Percentiles rank a stretch among this genome's conserved stretches.
phyloP scores from a whole-genome alignment of 2,797 vertebrate species.

The Tenualosa thibaudeaui region DNA sequence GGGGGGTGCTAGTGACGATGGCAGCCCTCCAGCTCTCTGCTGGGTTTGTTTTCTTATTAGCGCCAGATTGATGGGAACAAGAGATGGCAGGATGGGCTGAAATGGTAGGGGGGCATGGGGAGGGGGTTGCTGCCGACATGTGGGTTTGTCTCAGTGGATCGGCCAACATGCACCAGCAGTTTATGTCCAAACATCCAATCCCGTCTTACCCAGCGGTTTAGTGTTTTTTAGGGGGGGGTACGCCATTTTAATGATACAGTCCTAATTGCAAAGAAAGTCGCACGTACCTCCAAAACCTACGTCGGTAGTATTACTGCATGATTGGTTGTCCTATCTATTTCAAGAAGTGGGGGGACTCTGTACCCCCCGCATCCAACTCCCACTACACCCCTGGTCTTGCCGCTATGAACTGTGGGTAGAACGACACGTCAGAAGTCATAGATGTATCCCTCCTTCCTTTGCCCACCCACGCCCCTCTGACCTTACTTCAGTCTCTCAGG shows the following conservation, averaged over 20 bases:
- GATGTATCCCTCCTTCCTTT: not conserved
- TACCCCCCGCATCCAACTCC: no score
- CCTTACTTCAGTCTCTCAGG: not conserved
- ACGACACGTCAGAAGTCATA: not conserved
- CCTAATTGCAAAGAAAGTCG: no score
- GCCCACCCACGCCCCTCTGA: not conserved
- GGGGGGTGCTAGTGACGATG: not conserved
- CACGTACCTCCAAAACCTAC: no score
- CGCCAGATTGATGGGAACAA: not conserved
- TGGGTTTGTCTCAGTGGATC: not conserved
- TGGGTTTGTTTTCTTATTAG: conserved; percentile 12
- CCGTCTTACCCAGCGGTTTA: not conserved
- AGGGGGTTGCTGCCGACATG: no score
- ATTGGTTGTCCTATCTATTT: no score
- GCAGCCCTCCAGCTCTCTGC: not conserved
- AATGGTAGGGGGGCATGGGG: no score
- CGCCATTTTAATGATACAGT: no score
- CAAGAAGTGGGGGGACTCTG: no score
- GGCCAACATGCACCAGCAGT: not conserved
- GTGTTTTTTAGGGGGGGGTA: no score
- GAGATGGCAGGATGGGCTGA: not conserved
- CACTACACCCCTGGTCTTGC: no score
- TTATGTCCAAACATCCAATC: not conserved
- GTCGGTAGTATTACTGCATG: no score
- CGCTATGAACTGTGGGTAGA: not conserved